Evolutionary conservation across 2,797 vertebrate genomes (phyloP).

Genomic region (Emydoidea blandingii): DNA sequence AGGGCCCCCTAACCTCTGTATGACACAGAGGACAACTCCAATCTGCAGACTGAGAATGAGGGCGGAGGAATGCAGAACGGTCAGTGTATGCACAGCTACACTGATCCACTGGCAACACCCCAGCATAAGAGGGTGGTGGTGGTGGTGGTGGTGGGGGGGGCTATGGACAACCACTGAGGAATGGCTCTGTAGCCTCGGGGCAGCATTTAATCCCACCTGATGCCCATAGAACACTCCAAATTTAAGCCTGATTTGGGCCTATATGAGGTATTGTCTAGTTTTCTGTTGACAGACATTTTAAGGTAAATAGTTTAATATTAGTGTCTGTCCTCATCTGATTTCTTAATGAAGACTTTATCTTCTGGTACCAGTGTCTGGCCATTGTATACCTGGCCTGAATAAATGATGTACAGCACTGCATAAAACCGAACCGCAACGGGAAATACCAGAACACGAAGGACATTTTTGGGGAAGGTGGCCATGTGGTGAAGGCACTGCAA

Average conservation of each 20-base stretch:
- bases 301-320: constrained; percentile 24
- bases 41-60: background rate
- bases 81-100: background rate
- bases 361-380: background rate
- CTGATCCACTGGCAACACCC: background rate
- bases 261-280: background rate
- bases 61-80: background rate
- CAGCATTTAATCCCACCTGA: background rate
- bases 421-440: background rate
- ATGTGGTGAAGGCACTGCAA: background rate
- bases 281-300: constrained; percentile 4
- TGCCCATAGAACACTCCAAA: background rate
- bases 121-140: background rate
- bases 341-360: constrained; percentile 33
- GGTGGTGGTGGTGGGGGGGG: no score
- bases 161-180: background rate
- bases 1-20: background rate
- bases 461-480: background rate
- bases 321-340: background rate
- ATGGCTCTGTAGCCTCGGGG: background rate
- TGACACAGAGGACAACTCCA: background rate
- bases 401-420: background rate
- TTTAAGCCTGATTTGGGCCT: background rate
- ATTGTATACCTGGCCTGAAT: background rate
- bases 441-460: background rate